Evolutionary conservation across 2,797 vertebrate genomes (phyloP).

Genomic region (Neomorphus geoffroyi): DNA sequence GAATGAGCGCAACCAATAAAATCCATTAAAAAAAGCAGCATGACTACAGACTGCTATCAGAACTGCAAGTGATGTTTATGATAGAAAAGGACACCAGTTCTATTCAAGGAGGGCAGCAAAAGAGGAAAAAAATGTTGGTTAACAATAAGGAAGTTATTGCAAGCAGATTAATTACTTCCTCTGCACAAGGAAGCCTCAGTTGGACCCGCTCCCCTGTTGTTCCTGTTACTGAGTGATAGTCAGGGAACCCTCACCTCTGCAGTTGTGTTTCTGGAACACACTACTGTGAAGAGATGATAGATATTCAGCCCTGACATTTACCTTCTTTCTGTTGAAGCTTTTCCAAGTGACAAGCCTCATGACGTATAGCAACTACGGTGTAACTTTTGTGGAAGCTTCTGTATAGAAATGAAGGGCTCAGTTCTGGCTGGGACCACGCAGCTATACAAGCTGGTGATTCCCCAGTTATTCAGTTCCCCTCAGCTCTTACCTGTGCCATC

Average conservation of each 20-base stretch:
- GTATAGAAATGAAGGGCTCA: background rate
- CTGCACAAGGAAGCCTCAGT: background rate
- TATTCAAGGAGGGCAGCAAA: background rate
- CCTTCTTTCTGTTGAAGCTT: background rate
- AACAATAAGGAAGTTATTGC: background rate
- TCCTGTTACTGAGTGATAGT: background rate
- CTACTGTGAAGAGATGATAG: background rate
- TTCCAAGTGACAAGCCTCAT: constrained; percentile 5
- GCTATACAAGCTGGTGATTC: background rate
- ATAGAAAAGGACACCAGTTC: background rate
- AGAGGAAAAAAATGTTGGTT: background rate
- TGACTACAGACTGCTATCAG: background rate
- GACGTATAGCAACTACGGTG: background rate
- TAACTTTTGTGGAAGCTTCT: background rate
- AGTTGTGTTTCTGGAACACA: background rate
- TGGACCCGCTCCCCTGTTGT: background rate
- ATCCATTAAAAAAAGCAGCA: background rate
- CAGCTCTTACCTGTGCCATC: background rate
- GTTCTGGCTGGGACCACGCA: background rate
- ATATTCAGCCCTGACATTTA: background rate
- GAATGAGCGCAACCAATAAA: background rate
- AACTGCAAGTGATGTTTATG: background rate
- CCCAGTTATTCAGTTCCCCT: background rate
- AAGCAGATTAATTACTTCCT: background rate
- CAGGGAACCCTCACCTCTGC: background rate